These are phyloP conservation scores for Drosophila pegasa DNA, from an alignment of 2,888 invertebrate species.

Conservation along the genomic window DNA sequence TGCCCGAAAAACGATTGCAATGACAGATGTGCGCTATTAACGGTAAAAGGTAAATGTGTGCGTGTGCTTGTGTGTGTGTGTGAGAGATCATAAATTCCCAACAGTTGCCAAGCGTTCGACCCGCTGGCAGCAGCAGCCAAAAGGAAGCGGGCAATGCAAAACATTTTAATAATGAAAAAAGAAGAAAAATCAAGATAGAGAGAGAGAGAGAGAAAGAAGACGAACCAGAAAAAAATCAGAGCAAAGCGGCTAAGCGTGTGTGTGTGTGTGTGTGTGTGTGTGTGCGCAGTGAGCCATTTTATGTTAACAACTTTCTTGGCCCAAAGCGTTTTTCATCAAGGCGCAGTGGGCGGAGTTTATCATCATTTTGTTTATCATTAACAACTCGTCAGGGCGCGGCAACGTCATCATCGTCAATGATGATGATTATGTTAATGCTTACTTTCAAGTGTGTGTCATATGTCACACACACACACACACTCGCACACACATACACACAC, in stretches of 20 bases:
- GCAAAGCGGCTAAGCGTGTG: conserved; percentile 40
- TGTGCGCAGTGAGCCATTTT: conserved; percentile 73
- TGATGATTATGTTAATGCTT: conserved; percentile 34
- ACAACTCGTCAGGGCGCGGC: conserved; percentile 67
- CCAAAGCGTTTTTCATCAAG: conserved; percentile 67
- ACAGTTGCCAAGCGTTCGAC: conserved; percentile 37
- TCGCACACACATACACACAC: conserved; percentile 11
- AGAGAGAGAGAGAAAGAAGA: too few relatives aligned
- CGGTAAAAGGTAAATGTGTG: conserved; percentile 45
- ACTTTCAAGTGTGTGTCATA: conserved; percentile 68
- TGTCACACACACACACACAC: conserved; percentile 45
- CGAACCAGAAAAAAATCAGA: conserved; percentile 36
- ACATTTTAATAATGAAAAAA: conserved; percentile 61
- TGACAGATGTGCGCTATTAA: conserved; percentile 71
- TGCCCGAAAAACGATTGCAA: conserved; percentile 64
- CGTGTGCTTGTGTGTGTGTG: neutral
- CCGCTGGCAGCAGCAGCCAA: conserved; percentile 23
- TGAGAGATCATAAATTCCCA: conserved; percentile 41
- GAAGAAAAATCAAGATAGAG: too few relatives aligned
- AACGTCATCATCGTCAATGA: conserved; percentile 35
- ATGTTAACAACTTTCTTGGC: conserved; percentile 79
- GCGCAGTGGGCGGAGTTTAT: conserved; percentile 38
- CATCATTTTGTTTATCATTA: conserved; percentile 76
- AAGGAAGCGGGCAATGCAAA: conserved; percentile 46
- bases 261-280: conserved; percentile 26